A percentile compares a stretch with the other conserved stretches of the same genome.
Conservation (phyloP, 2,113 vertebrate species). For the Myxocyprinus asiaticus region DNA sequence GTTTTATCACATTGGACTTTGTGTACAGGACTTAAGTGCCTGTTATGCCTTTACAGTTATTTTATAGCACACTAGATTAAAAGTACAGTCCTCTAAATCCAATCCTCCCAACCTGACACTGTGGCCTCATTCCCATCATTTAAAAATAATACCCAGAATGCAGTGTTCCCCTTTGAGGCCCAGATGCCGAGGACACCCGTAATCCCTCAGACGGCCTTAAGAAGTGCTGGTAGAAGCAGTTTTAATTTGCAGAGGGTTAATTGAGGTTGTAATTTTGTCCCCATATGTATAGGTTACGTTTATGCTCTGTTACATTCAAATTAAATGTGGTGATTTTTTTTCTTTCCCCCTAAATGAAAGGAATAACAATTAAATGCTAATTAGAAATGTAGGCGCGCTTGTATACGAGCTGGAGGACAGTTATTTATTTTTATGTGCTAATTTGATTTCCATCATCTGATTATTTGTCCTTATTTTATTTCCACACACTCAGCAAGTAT, state of each 20-base stretch:
- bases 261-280: slow-evolving; percentile 79
- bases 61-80: not conserved
- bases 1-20: too few species aligned
- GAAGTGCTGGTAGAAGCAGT: slow-evolving; percentile 72
- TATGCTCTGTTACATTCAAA: slow-evolving; percentile 80
- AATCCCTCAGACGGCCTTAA: slow-evolving; percentile 50
- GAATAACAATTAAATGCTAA: slow-evolving; percentile 81
- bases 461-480: slow-evolving; percentile 3
- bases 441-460: slow-evolving; percentile 27
- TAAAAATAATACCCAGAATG: not conserved
- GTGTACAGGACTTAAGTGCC: too few species aligned
- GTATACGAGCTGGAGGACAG: slow-evolving; percentile 19
- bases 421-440: slow-evolving; percentile 35
- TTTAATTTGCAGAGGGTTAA: slow-evolving; percentile 81
- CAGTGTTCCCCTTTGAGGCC: not conserved
- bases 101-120: not conserved
- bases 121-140: not conserved
- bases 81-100: not conserved
- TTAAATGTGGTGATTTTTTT: slow-evolving; percentile 65
- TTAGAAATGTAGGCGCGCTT: slow-evolving; percentile 68
- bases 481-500: slow-evolving; percentile 7
- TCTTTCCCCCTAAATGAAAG: slow-evolving; percentile 61
- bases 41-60: too few species aligned
- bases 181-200: not conserved
- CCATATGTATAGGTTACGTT: slow-evolving; percentile 78